These are phyloP conservation scores for Pyrgus malvae DNA, from an alignment of 2,888 invertebrate species.

Conservation along the genomic window DNA sequence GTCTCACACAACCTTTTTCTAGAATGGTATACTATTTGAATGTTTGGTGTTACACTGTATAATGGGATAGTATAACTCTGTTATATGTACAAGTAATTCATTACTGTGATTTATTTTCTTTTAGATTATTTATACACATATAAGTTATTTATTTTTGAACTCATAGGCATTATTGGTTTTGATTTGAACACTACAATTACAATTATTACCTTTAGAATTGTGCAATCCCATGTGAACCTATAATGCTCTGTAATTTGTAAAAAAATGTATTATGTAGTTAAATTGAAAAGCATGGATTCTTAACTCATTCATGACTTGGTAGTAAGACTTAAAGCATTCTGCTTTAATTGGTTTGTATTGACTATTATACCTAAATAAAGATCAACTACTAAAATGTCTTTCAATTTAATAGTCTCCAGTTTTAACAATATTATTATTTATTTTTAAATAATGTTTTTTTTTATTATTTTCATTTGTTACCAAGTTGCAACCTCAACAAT, in stretches of 20 bases:
- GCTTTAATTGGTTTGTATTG: constrained; percentile 24
- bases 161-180: background rate
- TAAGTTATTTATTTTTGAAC: constrained; percentile 12
- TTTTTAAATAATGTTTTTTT: too few relatives aligned
- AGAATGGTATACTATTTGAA: too few relatives aligned
- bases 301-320: constrained; percentile 5
- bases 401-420: constrained; percentile 3
- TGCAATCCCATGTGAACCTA: constrained; percentile 7
- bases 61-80: constrained; percentile 5
- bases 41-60: too few relatives aligned
- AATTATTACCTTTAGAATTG: constrained; percentile 5
- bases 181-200: background rate
- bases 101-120: constrained; percentile 19
- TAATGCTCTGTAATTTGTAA: too few relatives aligned
- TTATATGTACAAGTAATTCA: constrained; percentile 5
- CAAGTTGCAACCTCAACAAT: too few relatives aligned
- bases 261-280: constrained; percentile 16
- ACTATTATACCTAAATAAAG: constrained; percentile 19
- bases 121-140: constrained; percentile 15
- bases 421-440: too few relatives aligned
- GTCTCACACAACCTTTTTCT: too few relatives aligned
- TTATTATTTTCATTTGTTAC: too few relatives aligned
- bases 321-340: constrained; percentile 17
- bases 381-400: constrained; percentile 4
- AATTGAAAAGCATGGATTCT: background rate